Conservation (phyloP, 1,140 invertebrate genomes). For the Scaptomyza graminum region DNA sequence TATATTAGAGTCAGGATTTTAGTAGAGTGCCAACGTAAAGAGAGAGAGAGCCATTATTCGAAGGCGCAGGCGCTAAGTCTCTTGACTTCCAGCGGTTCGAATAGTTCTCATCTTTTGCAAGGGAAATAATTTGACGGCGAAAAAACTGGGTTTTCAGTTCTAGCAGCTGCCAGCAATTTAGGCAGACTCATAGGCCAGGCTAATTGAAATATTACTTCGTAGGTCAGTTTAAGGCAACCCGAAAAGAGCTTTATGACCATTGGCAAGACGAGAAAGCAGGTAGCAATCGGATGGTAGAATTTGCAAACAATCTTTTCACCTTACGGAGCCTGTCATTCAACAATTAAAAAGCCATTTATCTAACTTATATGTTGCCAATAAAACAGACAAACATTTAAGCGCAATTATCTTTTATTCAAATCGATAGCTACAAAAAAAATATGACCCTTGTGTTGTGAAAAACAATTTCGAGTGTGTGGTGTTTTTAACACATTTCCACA, state of each 20-base stretch:
- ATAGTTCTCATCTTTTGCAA: conserved; percentile 10
- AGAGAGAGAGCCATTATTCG: not conserved
- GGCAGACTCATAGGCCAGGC: conserved; percentile 37
- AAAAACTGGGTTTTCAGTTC: conserved; percentile 48
- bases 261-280: too few species aligned
- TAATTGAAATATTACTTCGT: conserved; percentile 69
- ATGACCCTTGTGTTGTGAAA: not conserved
- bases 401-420: conserved; percentile 20
- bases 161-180: conserved; percentile 41
- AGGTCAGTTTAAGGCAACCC: conserved; percentile 58
- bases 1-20: conserved; percentile 31
- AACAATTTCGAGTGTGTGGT: conserved; percentile 28
- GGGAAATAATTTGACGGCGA: conserved; percentile 53
- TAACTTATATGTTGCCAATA: not conserved
- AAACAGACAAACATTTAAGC: conserved; percentile 1
- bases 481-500: conserved; percentile 67
- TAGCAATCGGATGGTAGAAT: not conserved
- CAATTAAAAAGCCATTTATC: conserved; percentile 71
- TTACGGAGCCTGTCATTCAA: conserved; percentile 17
- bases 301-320: conserved; percentile 1
- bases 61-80: conserved; percentile 51
- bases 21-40: conserved; percentile 6
- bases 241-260: conserved; percentile 70
- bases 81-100: conserved; percentile 45
- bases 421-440: conserved; percentile 8